Evolutionary conservation across 2,888 invertebrate species (phyloP).

Genomic region (Congeria kusceri): DNA sequence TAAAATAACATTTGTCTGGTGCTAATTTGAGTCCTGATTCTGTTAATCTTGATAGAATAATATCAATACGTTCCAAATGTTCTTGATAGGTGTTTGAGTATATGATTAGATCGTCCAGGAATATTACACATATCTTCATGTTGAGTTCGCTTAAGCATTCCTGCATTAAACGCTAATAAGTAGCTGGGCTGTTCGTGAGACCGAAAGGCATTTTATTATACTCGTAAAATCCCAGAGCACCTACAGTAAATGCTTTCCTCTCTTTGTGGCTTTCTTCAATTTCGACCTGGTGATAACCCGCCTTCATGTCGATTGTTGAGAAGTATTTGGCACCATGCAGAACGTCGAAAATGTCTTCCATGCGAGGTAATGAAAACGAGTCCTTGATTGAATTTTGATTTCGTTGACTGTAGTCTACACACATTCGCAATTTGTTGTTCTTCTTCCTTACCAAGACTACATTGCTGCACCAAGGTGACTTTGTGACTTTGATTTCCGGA

Average conservation of each 20-base stretch:
- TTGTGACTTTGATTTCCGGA: slow-evolving; percentile 42
- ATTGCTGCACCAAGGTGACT: slow-evolving; percentile 53
- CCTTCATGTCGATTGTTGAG: too few species aligned
- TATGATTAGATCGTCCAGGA: too few species aligned
- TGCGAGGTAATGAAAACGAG: slow-evolving; percentile 49
- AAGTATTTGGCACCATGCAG: slow-evolving; percentile 40
- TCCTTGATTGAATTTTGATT: slow-evolving; percentile 59
- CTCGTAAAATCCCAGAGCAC: slow-evolving; percentile 55
- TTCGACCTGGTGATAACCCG: too few species aligned
- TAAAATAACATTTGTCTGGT: too few species aligned
- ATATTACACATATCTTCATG: too few species aligned
- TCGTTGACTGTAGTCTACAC: slow-evolving; percentile 55
- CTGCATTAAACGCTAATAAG: too few species aligned
- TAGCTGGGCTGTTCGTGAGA: too few species aligned
- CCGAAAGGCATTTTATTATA: too few species aligned
- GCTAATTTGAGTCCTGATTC: neutral
- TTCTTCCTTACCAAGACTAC: slow-evolving; percentile 53
- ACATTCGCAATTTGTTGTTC: too few species aligned
- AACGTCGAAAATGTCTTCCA: slow-evolving; percentile 56
- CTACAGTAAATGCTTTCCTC: slow-evolving; percentile 52
- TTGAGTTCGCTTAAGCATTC: too few species aligned
- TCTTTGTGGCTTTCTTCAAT: too few species aligned
- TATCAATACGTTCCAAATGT: too few species aligned
- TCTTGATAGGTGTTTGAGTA: slow-evolving; percentile 41
- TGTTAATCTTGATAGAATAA: neutral